A percentile compares a stretch with the other conserved stretches of the same genome.
These are phyloP conservation scores for Sturnus vulgaris DNA, from an alignment of 2,113 vertebrate species.

Conservation along the genomic window DNA sequence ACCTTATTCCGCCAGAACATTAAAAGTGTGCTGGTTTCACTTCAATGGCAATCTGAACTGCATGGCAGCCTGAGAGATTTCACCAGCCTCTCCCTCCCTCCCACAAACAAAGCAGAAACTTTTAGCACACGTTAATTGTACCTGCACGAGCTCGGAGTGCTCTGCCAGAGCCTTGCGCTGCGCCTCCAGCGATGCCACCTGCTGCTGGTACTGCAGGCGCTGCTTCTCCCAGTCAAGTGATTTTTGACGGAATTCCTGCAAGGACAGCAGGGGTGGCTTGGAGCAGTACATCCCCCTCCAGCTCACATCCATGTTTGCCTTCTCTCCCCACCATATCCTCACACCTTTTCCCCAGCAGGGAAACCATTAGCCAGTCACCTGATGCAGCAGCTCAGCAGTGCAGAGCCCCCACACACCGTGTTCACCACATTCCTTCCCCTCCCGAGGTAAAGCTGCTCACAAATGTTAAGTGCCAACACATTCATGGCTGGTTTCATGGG, in stretches of 20 bases:
- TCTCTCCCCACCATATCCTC: background rate
- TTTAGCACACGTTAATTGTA: conserved; percentile 45
- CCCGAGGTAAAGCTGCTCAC: conserved; percentile 31
- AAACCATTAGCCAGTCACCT: conserved; percentile 49
- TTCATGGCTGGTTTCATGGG: background rate
- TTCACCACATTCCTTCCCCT: background rate
- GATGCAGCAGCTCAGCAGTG: background rate
- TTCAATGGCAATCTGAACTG: background rate
- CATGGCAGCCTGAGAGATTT: background rate
- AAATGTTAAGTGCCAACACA: background rate
- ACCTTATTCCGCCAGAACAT: background rate
- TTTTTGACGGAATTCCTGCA: conserved; percentile 82
- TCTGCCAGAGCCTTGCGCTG: conserved; percentile 85
- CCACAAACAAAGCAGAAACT: background rate
- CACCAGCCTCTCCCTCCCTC: background rate
- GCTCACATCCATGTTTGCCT: background rate
- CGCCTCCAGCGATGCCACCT: conserved; percentile 82
- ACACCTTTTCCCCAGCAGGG: conserved; percentile 44
- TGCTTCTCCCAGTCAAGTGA: conserved; percentile 89
- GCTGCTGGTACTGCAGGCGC: conserved; percentile 82
- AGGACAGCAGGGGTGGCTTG: conserved; percentile 47
- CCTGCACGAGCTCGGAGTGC: conserved; percentile 82
- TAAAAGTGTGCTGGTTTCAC: background rate
- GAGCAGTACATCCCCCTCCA: background rate
- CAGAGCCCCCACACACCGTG: background rate